These are phyloP conservation scores for Cinara cedri DNA, from an alignment of 2,888 invertebrate species.

Conservation along the genomic window DNA sequence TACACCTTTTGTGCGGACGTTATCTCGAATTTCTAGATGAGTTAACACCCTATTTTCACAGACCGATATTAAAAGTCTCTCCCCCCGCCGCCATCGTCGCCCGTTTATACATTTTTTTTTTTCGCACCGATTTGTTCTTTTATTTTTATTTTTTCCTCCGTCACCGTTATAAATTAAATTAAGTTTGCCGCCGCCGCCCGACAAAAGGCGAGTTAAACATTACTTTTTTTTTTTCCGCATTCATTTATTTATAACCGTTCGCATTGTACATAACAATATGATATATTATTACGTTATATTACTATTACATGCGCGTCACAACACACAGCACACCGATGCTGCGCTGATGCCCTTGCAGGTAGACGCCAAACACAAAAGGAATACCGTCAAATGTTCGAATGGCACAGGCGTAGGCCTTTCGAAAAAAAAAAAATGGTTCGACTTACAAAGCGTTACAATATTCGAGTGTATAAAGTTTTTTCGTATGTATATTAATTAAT, in stretches of 20 bases:
- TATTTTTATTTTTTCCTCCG: neutral
- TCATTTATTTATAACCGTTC: neutral
- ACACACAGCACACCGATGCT: neutral
- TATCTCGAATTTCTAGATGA: constrained; percentile 57
- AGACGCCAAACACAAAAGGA: neutral
- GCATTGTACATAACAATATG: neutral
- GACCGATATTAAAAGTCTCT: constrained; percentile 52
- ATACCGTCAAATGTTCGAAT: constrained; percentile 12
- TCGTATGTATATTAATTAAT: too few relatives aligned
- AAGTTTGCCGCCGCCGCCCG: constrained; percentile 22
- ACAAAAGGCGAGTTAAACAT: constrained; percentile 35
- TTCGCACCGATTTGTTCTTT: constrained; percentile 35
- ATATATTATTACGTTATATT: neutral
- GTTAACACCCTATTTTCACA: constrained; percentile 53
- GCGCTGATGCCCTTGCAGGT: neutral
- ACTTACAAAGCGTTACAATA: neutral
- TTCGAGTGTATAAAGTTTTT: too few relatives aligned
- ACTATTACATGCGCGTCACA: too few relatives aligned
- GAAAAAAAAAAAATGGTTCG: too few relatives aligned
- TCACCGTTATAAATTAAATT: constrained; percentile 37
- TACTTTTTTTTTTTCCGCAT: neutral
- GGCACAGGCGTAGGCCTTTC: neutral
- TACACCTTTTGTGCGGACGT: constrained; percentile 49
- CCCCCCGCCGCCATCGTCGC: neutral
- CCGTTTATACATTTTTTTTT: constrained; percentile 16